Percentiles rank a stretch among this genome's conserved stretches.
These are phyloP conservation scores for Trichopoda pennipes DNA, from an alignment of 2,888 invertebrate species.

Conservation along the genomic window DNA sequence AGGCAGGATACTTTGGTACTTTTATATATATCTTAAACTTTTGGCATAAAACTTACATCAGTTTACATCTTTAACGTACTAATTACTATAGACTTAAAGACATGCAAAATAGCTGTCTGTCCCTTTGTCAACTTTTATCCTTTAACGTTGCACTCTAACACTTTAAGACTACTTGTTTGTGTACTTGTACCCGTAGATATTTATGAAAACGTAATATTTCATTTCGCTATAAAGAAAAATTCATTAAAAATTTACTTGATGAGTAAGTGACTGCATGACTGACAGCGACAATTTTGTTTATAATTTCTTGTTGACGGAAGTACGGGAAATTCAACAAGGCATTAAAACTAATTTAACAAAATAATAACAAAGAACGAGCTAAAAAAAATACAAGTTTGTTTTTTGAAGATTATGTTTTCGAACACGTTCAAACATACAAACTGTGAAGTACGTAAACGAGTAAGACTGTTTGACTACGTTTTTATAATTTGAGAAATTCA, in stretches of 20 bases:
- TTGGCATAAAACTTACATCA: slow-evolving; percentile 41
- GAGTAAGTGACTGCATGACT: slow-evolving; percentile 2
- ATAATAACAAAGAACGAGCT: not conserved
- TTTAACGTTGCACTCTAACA: not conserved
- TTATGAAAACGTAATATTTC: slow-evolving; percentile 19
- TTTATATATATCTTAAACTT: slow-evolving; percentile 19
- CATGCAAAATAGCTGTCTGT: slow-evolving; percentile 20
- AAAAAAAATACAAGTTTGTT: not conserved
- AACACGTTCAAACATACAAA: too few species aligned
- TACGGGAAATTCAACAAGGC: slow-evolving; percentile 41
- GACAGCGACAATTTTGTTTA: slow-evolving; percentile 32
- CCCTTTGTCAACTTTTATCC: slow-evolving; percentile 1
- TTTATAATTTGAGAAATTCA: too few species aligned
- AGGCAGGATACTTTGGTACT: slow-evolving; percentile 27
- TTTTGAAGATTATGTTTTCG: too few species aligned
- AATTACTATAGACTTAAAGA: slow-evolving; percentile 37
- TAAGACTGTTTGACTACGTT: too few species aligned
- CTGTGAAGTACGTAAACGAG: too few species aligned
- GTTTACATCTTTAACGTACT: slow-evolving; percentile 47
- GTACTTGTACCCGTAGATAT: slow-evolving; percentile 30
- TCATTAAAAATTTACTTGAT: slow-evolving; percentile 28
- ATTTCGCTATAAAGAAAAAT: slow-evolving; percentile 1
- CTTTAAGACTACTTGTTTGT: slow-evolving; percentile 24
- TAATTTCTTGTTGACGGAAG: slow-evolving; percentile 47
- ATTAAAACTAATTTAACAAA: not conserved